Conservation (phyloP, 2,888 invertebrate genomes). For the Agrypnus murinus region DNA sequence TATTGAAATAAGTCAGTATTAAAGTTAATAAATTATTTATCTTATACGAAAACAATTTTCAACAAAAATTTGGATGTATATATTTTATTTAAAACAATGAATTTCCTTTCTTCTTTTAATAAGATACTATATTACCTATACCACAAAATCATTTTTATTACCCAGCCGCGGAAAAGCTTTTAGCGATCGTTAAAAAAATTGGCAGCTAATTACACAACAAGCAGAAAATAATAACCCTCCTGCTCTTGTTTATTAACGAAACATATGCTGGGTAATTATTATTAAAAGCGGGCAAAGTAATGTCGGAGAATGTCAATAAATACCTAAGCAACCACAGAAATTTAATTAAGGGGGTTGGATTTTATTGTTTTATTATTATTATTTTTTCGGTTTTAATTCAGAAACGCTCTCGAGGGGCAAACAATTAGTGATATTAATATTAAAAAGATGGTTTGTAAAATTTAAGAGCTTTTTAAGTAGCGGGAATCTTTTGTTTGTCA, state of each 20-base stretch:
- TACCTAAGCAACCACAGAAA: conserved; percentile 4
- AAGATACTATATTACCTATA: too few relatives aligned
- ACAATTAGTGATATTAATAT: neutral
- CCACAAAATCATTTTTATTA: neutral
- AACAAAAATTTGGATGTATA: too few relatives aligned
- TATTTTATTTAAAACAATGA: too few relatives aligned
- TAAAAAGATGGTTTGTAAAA: neutral
- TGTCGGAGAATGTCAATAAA: conserved; percentile 7
- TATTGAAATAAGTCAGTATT: too few relatives aligned
- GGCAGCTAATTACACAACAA: conserved; percentile 3
- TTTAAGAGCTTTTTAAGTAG: conserved; percentile 3
- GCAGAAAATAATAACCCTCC: conserved; percentile 1
- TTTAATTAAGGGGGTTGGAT: neutral
- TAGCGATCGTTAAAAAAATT: conserved; percentile 3
- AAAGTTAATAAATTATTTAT: too few relatives aligned
- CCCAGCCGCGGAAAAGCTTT: neutral
- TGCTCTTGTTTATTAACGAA: neutral
- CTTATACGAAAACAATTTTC: too few relatives aligned
- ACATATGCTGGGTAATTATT: conserved; percentile 1
- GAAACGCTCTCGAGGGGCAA: neutral
- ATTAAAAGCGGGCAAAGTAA: neutral
- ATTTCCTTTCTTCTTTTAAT: too few relatives aligned
- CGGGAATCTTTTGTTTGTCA: conserved; percentile 15
- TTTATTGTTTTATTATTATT: neutral
- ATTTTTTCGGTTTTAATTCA: too few relatives aligned